phyloP scores from a whole-genome alignment of 2,113 vertebrate species.

The Rhinolophus ferrumequinum region DNA sequence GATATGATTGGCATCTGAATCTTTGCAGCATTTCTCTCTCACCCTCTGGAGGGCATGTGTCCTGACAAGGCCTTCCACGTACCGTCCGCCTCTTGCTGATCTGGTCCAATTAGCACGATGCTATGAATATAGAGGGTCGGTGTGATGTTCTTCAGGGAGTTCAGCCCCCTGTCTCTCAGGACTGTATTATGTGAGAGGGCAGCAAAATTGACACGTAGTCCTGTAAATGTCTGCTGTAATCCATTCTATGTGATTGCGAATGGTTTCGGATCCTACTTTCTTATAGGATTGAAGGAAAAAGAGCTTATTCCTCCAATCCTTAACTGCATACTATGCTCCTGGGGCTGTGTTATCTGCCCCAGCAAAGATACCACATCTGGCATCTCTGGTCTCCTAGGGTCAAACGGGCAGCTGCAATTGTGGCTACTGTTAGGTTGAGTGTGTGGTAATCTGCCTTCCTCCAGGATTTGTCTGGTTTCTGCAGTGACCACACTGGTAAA shows the following conservation, averaged over 20 bases:
- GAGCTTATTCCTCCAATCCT: not conserved
- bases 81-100: not conserved
- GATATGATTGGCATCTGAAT: not conserved
- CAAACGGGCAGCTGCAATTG: not conserved
- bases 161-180: not conserved
- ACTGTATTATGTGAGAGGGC: not conserved
- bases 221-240: not conserved
- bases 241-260: not conserved
- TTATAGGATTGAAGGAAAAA: not conserved
- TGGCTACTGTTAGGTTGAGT: not conserved
- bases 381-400: not conserved
- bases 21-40: not conserved
- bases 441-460: not conserved
- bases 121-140: not conserved
- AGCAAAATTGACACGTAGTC: not conserved
- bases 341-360: not conserved
- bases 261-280: not conserved
- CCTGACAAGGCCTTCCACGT: not conserved
- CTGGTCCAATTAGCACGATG: not conserved
- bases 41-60: not conserved
- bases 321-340: not conserved
- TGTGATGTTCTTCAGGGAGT: not conserved
- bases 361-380: not conserved
- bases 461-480: not conserved
- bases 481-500: not conserved